Evolutionary conservation across 2,113 vertebrate genomes (phyloP), one percentile per base, ranked within the genome.

Genomic region (Circaetus gallicus): DNA sequence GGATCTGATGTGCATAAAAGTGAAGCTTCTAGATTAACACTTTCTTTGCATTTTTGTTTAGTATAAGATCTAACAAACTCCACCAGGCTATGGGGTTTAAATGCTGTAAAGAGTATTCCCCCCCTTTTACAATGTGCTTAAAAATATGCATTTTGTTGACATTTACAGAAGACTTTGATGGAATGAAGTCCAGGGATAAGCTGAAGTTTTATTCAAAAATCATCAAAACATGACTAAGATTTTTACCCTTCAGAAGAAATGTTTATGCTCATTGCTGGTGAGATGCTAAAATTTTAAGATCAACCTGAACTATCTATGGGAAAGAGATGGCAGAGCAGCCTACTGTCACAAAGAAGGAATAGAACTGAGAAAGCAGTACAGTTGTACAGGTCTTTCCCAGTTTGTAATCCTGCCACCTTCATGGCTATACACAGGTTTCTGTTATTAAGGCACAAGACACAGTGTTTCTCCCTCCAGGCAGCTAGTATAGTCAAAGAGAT

Each of bases 121-220:
- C 1, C 3, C 2, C 0, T 53, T 70, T 40, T 1, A 65, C 24
- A 31, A 28, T 49, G 2, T 71, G 12, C 28, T 71, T 47, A 3
- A 71, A 95, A 91, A 34, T 53, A n/a, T 18, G 7, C 36, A 49
- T 70, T 82, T 78, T 79, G 5, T 31, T 86, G 31, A 62, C 13
- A 19, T 62, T 82, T 80, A 34, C 16, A 82, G 69, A 86, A 82
- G 40, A 62, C 28, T 82, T 31, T 53, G 56, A 63, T 63, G 53
- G 16, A 91, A 86, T 45, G 16, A 89, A 86, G 25, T 71, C 29
- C 38, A 59, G n/a, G 24, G 38, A 32, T 47, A 80, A 82, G 38
- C 13, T 86, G 47, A n/a, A 80, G 25, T 76, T 86, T 71, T 67
- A 25, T 71, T 63, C 22, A 62, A 91, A 94, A 88, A 58, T 5